phyloP scores from a whole-genome alignment of 1,140 invertebrate species.

The Drosophila lini region DNA sequence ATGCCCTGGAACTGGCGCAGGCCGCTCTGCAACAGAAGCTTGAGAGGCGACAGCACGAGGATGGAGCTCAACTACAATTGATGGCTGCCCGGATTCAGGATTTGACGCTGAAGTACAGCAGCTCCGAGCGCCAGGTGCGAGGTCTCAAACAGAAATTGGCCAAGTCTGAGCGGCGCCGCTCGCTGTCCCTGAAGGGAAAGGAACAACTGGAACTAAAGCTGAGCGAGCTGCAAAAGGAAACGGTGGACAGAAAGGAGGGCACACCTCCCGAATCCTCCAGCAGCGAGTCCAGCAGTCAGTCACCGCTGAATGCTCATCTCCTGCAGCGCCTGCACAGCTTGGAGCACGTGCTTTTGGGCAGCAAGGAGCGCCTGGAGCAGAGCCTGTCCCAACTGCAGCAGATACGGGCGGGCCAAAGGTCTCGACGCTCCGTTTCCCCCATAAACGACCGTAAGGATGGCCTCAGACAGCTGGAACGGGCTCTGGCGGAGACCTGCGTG shows the following conservation, averaged over 20 bases:
- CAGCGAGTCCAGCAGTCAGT: constrained; percentile 42
- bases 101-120: constrained; percentile 91
- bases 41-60: constrained; percentile 88
- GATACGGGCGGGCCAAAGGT: constrained; percentile 85
- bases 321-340: constrained; percentile 86
- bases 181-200: constrained; percentile 91
- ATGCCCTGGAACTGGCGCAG: constrained; percentile 91
- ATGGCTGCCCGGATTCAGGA: constrained; percentile 94
- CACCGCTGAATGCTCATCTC: constrained; percentile 84
- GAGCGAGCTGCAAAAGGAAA: constrained; percentile 91
- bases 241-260: constrained; percentile 87
- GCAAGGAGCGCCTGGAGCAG: constrained; percentile 83
- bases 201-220: constrained; percentile 94
- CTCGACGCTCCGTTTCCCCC: constrained; percentile 86
- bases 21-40: constrained; percentile 90
- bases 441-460: constrained; percentile 87
- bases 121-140: constrained; percentile 93
- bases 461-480: constrained; percentile 86
- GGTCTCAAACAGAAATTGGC: constrained; percentile 91
- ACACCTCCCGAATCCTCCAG: constrained; percentile 53
- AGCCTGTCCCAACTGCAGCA: constrained; percentile 85
- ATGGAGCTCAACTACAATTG: constrained; percentile 90
- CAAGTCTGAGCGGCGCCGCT: constrained; percentile 91
- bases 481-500: constrained; percentile 86
- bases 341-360: constrained; percentile 86